phyloP scores from a whole-genome alignment of 2,113 vertebrate species.

The Cyprinus carpio region DNA sequence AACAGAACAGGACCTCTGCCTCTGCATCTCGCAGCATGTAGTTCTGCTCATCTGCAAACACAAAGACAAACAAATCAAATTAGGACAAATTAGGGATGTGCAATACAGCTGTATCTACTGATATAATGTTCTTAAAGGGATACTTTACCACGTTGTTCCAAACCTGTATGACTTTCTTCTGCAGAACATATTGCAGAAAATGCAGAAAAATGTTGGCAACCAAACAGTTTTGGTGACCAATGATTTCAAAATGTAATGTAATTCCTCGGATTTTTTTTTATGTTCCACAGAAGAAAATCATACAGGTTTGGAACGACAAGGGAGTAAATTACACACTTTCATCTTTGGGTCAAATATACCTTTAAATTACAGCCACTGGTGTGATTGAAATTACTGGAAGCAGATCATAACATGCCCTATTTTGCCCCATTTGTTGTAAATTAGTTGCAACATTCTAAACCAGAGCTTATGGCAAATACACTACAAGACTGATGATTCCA shows the following conservation, averaged over 20 bases:
- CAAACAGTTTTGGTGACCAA: not conserved
- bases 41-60: conserved; percentile 85
- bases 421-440: not conserved
- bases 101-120: not conserved
- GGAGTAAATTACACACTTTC: not conserved
- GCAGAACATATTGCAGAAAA: not conserved
- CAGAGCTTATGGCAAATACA: not conserved
- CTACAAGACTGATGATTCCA: not conserved
- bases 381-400: not conserved
- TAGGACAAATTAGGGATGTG: not conserved
- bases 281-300: not conserved
- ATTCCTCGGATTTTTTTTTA: no score
- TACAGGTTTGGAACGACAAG: not conserved
- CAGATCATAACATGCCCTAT: not conserved
- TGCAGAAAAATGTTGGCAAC: no score
- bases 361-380: not conserved
- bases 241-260: not conserved
- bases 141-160: not conserved
- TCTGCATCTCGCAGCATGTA: conserved; percentile 90
- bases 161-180: not conserved
- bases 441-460: not conserved
- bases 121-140: not conserved
- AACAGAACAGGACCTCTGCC: conserved; percentile 93
- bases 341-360: not conserved
- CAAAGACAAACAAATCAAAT: conserved; percentile 22